These are phyloP conservation scores for Cremastobaeus sp. DNA, from an alignment of 2,888 invertebrate species.

Conservation along the genomic window DNA sequence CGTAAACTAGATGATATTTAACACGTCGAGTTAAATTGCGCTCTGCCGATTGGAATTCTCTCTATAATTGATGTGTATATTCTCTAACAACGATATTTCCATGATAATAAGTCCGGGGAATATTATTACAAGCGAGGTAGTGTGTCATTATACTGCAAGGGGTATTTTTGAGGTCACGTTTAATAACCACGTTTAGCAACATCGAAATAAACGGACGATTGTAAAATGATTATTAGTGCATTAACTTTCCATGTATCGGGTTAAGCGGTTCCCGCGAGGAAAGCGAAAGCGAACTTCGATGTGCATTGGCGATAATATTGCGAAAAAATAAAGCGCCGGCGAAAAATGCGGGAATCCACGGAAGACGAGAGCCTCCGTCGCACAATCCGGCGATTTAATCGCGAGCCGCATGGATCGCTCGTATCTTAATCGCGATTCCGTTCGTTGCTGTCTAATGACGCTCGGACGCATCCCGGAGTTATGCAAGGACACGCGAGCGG, in stretches of 20 bases:
- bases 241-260: conserved; percentile 28
- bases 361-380: no score
- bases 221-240: conserved; percentile 45
- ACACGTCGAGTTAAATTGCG: conserved; percentile 32
- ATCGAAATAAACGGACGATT: conserved; percentile 41
- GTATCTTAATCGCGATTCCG: conserved; percentile 38
- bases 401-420: conserved; percentile 12
- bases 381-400: conserved; percentile 23
- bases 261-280: conserved; percentile 13
- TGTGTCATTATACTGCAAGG: conserved; percentile 43
- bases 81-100: conserved; percentile 47
- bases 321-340: no score
- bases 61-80: conserved; percentile 51
- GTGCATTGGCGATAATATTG: no score
- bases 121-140: conserved; percentile 46
- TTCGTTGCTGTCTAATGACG: conserved; percentile 50
- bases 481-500: conserved; percentile 35
- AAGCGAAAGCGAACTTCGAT: not conserved
- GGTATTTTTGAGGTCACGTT: conserved; percentile 44
- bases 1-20: conserved; percentile 43
- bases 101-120: conserved; percentile 33
- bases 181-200: conserved; percentile 44
- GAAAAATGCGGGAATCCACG: no score
- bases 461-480: conserved; percentile 38
- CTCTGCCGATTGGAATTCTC: conserved; percentile 38